Conservation (phyloP, 2,888 invertebrate genomes). For the Aelia acuminata region DNA sequence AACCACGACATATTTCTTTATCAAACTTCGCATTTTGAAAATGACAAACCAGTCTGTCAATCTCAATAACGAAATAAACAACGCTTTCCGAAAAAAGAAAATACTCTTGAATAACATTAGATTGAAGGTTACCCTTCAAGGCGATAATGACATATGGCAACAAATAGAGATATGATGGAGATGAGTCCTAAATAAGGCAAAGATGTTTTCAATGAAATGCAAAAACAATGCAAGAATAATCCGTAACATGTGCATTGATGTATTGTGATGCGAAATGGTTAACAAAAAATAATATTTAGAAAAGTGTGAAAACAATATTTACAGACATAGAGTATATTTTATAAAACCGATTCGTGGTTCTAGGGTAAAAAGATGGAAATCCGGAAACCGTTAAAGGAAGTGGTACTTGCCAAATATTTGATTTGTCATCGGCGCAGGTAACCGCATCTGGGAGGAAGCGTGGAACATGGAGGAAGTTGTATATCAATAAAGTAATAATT, state of each 20-base stretch:
- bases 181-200: too few species aligned
- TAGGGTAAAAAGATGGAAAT: not conserved
- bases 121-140: too few species aligned
- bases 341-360: not conserved
- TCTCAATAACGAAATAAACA: too few species aligned
- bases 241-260: not conserved
- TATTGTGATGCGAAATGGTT: not conserved
- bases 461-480: not conserved
- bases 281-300: not conserved
- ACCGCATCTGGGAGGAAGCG: not conserved
- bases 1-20: too few species aligned
- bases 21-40: too few species aligned
- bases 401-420: not conserved
- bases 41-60: too few species aligned
- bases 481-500: not conserved
- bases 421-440: not conserved
- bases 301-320: not conserved
- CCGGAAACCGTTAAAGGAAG: not conserved
- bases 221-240: too few species aligned
- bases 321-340: not conserved
- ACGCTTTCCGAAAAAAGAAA: too few species aligned
- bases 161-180: too few species aligned
- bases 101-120: too few species aligned
- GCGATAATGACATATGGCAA: too few species aligned
- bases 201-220: too few species aligned